phyloP scores from a whole-genome alignment of 1,140 invertebrate genomes.

The Spodoptera frugiperda region DNA sequence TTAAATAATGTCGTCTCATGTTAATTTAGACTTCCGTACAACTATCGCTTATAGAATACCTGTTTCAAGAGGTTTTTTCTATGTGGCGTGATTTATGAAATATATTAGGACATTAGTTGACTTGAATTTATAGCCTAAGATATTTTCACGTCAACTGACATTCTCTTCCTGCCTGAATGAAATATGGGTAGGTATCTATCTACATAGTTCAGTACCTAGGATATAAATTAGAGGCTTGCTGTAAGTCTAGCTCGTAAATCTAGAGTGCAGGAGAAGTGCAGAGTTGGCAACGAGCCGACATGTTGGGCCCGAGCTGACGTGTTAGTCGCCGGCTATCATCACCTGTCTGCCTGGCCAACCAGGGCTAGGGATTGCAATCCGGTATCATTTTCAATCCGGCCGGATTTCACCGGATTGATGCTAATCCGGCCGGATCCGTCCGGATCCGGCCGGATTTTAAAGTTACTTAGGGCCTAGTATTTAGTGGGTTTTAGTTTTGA shows the following conservation, averaged over 20 bases:
- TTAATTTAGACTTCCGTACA: constrained; percentile 21
- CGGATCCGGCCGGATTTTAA: too few species aligned
- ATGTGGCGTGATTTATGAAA: neutral
- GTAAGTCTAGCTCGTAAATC: constrained; percentile 1
- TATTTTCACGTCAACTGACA: neutral
- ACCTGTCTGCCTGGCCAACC: constrained; percentile 13
- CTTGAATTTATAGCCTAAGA: constrained; percentile 8
- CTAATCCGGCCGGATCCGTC: too few species aligned
- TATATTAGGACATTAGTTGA: neutral
- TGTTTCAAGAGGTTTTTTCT: neutral
- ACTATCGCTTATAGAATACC: neutral
- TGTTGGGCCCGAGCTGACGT: neutral
- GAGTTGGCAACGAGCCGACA: constrained; percentile 15
- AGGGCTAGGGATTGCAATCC: too few species aligned
- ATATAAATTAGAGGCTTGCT: neutral
- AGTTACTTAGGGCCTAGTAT: too few species aligned
- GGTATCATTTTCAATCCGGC: too few species aligned
- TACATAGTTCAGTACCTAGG: neutral
- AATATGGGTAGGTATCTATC: neutral
- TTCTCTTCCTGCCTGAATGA: neutral
- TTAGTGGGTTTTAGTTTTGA: too few species aligned
- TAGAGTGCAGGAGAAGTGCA: constrained; percentile 17
- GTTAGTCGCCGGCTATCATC: constrained; percentile 13
- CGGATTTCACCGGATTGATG: too few species aligned
- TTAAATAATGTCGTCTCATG: constrained; percentile 48